Evolutionary conservation across 2,113 vertebrate species (phyloP).

Genomic region (Anseranas semipalmata): DNA sequence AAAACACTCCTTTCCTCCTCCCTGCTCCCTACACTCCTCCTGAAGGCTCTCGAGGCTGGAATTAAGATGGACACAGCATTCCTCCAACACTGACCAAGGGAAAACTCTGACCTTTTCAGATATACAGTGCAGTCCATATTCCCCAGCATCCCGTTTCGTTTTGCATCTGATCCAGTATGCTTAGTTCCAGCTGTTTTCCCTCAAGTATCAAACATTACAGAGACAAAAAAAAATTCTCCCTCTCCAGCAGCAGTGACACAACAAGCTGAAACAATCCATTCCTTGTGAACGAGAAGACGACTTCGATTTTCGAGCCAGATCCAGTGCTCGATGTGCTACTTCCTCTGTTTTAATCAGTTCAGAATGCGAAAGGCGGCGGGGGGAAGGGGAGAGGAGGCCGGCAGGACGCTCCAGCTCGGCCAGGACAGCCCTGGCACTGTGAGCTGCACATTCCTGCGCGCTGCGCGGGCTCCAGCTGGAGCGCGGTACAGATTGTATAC

Average conservation of each 20-base stretch:
- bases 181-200: conserved; percentile 85
- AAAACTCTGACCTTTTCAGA: conserved; percentile 83
- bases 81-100: conserved; percentile 76
- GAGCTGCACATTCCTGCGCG: not conserved
- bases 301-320: conserved; percentile 73
- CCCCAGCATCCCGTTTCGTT: conserved; percentile 77
- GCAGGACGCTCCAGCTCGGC: not conserved
- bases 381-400: conserved; percentile 26
- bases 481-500: not conserved
- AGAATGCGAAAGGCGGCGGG: conserved; percentile 44
- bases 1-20: conserved; percentile 50
- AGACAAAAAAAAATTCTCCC: conserved; percentile 73
- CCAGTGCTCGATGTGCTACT: conserved; percentile 72
- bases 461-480: conserved; percentile 46
- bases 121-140: conserved; percentile 78
- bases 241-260: conserved; percentile 78
- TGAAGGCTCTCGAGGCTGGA: conserved; percentile 49
- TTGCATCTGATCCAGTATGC: conserved; percentile 74
- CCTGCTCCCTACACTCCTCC: conserved; percentile 46
- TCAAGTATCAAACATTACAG: conserved; percentile 85
- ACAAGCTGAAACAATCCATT: conserved; percentile 82
- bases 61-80: conserved; percentile 71
- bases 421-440: not conserved
- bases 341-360: conserved; percentile 77
- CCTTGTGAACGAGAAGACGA: conserved; percentile 80